Conservation (phyloP, 1,140 invertebrate species). For the Drosophila mauritiana region DNA sequence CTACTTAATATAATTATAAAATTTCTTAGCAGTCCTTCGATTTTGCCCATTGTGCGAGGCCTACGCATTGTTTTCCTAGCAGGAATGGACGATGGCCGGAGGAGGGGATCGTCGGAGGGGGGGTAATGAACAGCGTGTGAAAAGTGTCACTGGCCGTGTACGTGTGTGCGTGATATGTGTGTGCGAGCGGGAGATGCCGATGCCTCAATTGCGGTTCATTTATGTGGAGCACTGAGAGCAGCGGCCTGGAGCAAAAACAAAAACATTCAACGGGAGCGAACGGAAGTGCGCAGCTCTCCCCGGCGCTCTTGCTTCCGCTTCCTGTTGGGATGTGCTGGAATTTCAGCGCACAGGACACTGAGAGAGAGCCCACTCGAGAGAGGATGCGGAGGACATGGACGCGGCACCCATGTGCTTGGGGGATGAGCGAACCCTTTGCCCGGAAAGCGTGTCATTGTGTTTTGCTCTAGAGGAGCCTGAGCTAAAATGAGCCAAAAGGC, state of each 20-base stretch:
- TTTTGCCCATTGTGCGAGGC: not conserved
- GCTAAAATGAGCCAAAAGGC: not conserved
- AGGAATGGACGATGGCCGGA: not conserved
- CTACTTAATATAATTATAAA: too few species aligned
- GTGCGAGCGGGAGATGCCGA: constrained; percentile 32
- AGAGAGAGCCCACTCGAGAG: not conserved
- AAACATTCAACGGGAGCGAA: constrained; percentile 10
- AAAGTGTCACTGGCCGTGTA: constrained; percentile 37
- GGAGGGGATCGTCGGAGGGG: not conserved
- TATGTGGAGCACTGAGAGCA: constrained; percentile 26
- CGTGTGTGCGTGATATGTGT: not conserved
- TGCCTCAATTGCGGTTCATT: constrained; percentile 33
- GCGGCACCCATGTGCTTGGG: not conserved
- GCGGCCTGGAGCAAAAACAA: constrained; percentile 8
- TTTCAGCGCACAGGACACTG: constrained; percentile 2
- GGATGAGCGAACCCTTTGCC: constrained; percentile 5
- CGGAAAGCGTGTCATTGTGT: constrained; percentile 10
- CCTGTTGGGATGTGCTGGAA: constrained; percentile 25
- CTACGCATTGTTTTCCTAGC: constrained; percentile 10
- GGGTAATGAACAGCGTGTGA: constrained; percentile 41
- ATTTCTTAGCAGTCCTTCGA: too few species aligned
- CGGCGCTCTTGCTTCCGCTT: not conserved
- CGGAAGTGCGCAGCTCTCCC: constrained; percentile 17
- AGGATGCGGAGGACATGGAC: not conserved
- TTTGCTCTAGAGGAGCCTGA: constrained; percentile 4